These are phyloP conservation scores for Anabacerthia variegaticeps DNA, from an alignment of 2,797 vertebrate species.

Conservation along the genomic window DNA sequence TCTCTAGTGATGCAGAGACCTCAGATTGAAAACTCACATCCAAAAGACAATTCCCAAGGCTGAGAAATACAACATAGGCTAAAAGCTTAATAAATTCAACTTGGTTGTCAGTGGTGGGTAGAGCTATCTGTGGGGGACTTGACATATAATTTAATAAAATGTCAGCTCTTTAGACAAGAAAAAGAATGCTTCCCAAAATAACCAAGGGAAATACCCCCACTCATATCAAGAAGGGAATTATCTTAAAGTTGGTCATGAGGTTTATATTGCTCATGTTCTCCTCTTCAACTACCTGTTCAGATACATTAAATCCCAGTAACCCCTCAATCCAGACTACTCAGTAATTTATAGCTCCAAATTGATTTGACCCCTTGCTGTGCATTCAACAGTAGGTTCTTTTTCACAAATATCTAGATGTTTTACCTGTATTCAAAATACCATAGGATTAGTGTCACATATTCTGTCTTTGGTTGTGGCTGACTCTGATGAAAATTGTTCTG, in stretches of 20 bases:
- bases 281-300: neutral
- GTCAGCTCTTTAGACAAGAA: neutral
- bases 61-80: neutral
- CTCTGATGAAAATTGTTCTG: neutral
- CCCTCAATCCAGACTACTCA: neutral
- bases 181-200: neutral
- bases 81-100: neutral
- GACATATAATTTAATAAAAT: neutral
- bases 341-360: neutral
- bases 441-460: neutral
- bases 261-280: neutral
- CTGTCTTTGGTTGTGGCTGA: neutral
- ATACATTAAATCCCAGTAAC: neutral
- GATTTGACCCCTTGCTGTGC: neutral
- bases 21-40: neutral
- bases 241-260: neutral
- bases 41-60: neutral
- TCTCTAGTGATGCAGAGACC: neutral
- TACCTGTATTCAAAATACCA: neutral
- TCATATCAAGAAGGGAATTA: neutral
- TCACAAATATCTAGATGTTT: neutral
- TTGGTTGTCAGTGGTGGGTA: neutral
- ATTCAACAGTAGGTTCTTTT: neutral
- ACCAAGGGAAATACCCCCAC: neutral
- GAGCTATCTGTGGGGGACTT: neutral